phyloP scores from a whole-genome alignment of 2,797 vertebrate genomes.

The Prunella strophiata region DNA sequence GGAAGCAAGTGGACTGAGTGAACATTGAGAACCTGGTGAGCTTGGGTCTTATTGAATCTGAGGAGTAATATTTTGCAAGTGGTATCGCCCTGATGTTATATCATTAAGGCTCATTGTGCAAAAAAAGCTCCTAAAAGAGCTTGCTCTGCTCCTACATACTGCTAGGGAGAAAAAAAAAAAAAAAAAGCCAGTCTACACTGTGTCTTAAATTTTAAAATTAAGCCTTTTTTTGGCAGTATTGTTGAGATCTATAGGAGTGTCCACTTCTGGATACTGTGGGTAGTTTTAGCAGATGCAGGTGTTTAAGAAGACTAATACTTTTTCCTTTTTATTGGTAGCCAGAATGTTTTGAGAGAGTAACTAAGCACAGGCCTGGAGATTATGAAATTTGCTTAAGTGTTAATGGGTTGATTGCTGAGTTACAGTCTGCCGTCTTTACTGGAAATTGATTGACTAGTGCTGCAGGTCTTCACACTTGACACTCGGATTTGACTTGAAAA shows the following conservation, averaged over 20 bases:
- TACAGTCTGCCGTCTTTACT: constrained; percentile 79
- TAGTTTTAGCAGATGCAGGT: constrained; percentile 4
- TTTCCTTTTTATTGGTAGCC: constrained; percentile 28
- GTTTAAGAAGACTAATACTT: constrained; percentile 5
- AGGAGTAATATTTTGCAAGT: background rate
- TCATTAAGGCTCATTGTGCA: constrained; percentile 28
- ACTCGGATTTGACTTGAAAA: constrained; percentile 93
- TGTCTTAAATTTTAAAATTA: background rate
- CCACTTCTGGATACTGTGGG: constrained; percentile 22
- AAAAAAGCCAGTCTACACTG: background rate
- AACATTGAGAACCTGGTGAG: background rate
- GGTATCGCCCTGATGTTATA: background rate
- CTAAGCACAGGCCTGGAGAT: constrained; percentile 90
- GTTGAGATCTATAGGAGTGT: background rate
- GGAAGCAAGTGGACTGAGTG: background rate
- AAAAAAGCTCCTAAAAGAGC: constrained; percentile 7
- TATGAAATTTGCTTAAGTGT: constrained; percentile 98
- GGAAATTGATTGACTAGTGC: constrained; percentile 96
- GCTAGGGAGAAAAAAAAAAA: background rate
- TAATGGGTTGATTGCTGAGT: constrained; percentile 92
- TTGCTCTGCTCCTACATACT: background rate
- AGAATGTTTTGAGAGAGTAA: constrained; percentile 79
- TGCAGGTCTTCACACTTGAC: constrained; percentile 92
- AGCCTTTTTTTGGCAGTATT: background rate
- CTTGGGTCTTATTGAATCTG: background rate